A percentile compares a stretch with the other conserved stretches of the same genome.
Conservation (phyloP, 2,888 invertebrate species). For the Clusia tigrina region DNA sequence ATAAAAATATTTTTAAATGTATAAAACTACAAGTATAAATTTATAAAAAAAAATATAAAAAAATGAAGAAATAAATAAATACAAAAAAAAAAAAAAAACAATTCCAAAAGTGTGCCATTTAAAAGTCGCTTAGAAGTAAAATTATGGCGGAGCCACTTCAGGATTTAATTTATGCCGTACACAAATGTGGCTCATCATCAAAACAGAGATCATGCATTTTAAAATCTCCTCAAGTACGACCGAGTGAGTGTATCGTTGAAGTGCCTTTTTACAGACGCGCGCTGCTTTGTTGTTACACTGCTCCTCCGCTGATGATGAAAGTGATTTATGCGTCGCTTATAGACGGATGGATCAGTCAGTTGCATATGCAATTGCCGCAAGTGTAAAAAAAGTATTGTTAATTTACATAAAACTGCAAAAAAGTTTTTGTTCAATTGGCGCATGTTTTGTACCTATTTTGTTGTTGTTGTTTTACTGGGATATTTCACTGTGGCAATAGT, state of each 20-base stretch:
- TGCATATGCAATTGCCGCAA: slow-evolving; percentile 4
- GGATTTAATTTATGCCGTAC: background rate
- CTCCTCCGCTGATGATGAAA: slow-evolving; percentile 45
- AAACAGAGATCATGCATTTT: background rate
- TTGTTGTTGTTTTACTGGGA: slow-evolving; percentile 29
- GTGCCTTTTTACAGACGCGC: background rate
- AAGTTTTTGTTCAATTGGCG: slow-evolving; percentile 25
- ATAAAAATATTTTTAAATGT: too few relatives aligned
- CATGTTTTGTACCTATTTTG: slow-evolving; percentile 1
- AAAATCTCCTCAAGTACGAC: background rate
- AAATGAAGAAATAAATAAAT: too few relatives aligned
- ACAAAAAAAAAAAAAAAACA: too few relatives aligned
- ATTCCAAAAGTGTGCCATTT: background rate
- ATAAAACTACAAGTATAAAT: too few relatives aligned
- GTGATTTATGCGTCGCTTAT: slow-evolving; percentile 44
- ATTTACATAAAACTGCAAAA: background rate
- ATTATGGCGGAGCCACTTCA: too few relatives aligned
- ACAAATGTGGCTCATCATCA: slow-evolving; percentile 22
- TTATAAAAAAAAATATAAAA: background rate
- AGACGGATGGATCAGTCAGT: background rate
- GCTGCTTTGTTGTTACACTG: background rate
- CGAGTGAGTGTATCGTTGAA: too few relatives aligned
- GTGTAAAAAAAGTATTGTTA: background rate
- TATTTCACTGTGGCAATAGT: background rate
- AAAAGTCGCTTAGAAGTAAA: background rate